Conservation (phyloP, 2,113 vertebrate species). For the Takifugu flavidus region DNA sequence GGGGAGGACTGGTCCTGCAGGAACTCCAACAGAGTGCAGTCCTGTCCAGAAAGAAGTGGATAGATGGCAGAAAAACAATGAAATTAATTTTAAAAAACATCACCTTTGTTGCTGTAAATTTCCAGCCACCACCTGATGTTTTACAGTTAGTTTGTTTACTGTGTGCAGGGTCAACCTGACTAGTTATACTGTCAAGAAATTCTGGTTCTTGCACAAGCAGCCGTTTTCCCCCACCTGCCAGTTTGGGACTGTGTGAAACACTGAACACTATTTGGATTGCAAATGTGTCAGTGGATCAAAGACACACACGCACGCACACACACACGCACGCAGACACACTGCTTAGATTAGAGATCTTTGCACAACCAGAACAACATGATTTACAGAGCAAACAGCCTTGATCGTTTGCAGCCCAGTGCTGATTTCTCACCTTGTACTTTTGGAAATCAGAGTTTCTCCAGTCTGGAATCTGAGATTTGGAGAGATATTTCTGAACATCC, state of each 20-base stretch:
- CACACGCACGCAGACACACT: not conserved
- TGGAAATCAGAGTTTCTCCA: conserved; percentile 75
- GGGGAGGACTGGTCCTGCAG: conserved; percentile 69
- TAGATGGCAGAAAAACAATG: not conserved
- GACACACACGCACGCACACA: not conserved
- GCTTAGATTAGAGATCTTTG: conserved; percentile 14
- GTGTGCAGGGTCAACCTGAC: not conserved
- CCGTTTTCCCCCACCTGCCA: not conserved
- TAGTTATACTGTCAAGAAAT: conserved; percentile 30
- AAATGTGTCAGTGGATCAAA: conserved; percentile 42
- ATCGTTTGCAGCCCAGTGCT: not conserved
- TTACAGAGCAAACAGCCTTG: conserved; percentile 27
- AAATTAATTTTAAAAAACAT: not conserved
- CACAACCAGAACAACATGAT: conserved; percentile 9
- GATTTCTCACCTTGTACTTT: conserved; percentile 78
- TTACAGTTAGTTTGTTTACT: conserved; percentile 25
- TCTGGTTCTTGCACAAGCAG: conserved; percentile 43
- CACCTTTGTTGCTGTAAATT: not conserved
- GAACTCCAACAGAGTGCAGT: conserved; percentile 81
- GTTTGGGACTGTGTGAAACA: conserved; percentile 24
- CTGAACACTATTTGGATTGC: conserved; percentile 38
- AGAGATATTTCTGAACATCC: conserved; percentile 81
- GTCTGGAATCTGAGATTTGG: conserved; percentile 69
- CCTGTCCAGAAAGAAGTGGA: conserved; percentile 60
- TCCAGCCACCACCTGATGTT: not conserved